Percentiles rank a stretch among this genome's conserved stretches.
Conservation (phyloP, 2,797 vertebrate genomes). For the Anguilla anguilla region DNA sequence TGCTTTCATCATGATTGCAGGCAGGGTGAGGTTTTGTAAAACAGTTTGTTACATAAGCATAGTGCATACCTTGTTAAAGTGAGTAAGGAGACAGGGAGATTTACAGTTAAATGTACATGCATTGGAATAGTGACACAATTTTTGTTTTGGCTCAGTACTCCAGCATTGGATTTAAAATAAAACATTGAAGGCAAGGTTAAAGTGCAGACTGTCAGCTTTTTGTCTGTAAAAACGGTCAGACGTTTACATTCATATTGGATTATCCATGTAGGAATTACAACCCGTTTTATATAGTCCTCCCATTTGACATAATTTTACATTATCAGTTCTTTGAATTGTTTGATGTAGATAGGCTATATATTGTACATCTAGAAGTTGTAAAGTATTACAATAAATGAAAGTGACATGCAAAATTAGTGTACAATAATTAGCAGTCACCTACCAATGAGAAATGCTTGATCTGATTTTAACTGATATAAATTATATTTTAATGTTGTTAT, state of each 20-base stretch:
- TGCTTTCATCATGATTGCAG: background rate
- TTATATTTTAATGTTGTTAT: background rate
- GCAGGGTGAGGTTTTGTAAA: background rate
- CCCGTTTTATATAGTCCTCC: too few species aligned
- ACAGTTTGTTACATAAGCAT: background rate
- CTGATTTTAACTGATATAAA: background rate
- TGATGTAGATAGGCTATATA: background rate
- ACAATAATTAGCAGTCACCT: background rate
- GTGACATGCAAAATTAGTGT: background rate
- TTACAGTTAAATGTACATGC: background rate
- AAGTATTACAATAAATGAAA: background rate
- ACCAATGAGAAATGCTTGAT: background rate
- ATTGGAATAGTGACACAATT: background rate
- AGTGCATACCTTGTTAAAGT: background rate
- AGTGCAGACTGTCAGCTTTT: background rate
- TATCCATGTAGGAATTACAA: too few species aligned
- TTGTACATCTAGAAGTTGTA: background rate
- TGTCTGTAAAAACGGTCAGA: too few species aligned
- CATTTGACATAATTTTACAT: background rate
- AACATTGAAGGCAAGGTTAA: background rate
- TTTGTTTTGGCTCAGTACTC: background rate
- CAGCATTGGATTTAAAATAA: background rate
- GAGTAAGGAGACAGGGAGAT: background rate
- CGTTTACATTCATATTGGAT: background rate
- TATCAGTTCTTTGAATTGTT: background rate